phyloP scores from a whole-genome alignment of 2,888 invertebrate genomes.

The Nemurella pictetii region DNA sequence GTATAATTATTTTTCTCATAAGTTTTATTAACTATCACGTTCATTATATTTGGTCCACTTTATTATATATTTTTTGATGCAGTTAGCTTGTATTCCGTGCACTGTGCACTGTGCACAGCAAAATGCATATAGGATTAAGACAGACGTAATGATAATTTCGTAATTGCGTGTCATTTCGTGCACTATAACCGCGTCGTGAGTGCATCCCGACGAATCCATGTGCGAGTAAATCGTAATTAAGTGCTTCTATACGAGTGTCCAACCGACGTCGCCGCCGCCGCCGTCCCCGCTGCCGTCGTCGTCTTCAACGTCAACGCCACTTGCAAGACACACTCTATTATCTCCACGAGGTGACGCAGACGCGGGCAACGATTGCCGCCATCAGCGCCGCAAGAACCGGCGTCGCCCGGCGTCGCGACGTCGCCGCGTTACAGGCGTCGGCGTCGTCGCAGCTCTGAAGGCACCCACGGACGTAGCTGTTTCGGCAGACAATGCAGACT shows the following conservation, averaged over 20 bases:
- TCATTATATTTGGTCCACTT: slow-evolving; percentile 21
- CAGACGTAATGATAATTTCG: background rate
- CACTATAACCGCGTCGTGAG: background rate
- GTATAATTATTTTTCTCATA: background rate
- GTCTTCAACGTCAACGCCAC: background rate
- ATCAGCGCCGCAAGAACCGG: background rate
- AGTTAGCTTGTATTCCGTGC: background rate
- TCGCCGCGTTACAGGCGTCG: slow-evolving; percentile 77
- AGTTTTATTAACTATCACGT: slow-evolving; percentile 4
- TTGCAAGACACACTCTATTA: background rate
- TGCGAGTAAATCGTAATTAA: background rate
- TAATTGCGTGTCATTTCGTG: background rate
- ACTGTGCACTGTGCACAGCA: background rate
- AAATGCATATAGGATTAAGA: background rate
- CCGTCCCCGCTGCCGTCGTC: background rate
- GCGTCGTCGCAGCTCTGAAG: slow-evolving; percentile 93
- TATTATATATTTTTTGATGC: slow-evolving; percentile 7
- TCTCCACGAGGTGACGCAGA: slow-evolving; percentile 1
- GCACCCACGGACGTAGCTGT: slow-evolving; percentile 86
- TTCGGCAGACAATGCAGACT: too few species aligned
- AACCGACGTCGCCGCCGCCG: background rate
- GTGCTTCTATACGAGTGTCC: background rate
- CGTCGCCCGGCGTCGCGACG: slow-evolving; percentile 32
- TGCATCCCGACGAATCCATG: background rate
- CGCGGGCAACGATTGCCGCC: background rate